A percentile compares a stretch with the other conserved stretches of the same genome.
These are phyloP conservation scores for Gymnogyps californianus DNA, from an alignment of 2,113 vertebrate genomes.

Conservation along the genomic window DNA sequence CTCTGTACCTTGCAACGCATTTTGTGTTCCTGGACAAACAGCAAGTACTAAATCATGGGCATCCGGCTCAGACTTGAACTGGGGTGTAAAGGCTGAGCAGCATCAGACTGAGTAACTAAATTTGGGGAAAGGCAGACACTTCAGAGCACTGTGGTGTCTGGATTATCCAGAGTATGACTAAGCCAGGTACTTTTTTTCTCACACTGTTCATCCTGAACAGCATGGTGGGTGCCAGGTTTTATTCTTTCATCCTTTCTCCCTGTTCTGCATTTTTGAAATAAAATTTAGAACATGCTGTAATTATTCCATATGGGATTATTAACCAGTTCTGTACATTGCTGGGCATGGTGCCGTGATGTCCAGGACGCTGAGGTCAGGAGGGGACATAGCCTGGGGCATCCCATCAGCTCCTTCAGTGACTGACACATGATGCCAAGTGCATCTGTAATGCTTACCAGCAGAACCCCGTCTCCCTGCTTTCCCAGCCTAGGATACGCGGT, in stretches of 20 bases:
- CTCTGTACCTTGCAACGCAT: conserved; percentile 62
- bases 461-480: neutral
- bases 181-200: conserved; percentile 26
- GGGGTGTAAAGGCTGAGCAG: conserved; percentile 38
- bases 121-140: conserved; percentile 8
- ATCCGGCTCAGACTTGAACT: conserved; percentile 42
- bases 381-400: neutral
- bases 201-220: neutral
- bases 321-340: neutral
- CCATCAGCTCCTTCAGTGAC: neutral
- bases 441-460: neutral
- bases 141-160: conserved; percentile 39
- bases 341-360: neutral
- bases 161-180: neutral
- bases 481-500: fast-evolving
- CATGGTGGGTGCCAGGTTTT: neutral
- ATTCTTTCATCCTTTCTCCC: neutral
- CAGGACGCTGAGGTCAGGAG: neutral
- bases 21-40: conserved; percentile 48
- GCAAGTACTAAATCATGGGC: conserved; percentile 42
- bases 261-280: neutral
- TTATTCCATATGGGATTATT: neutral
- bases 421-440: neutral
- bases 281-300: neutral
- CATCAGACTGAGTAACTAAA: conserved; percentile 7